Evolutionary conservation across 2,888 invertebrate genomes (phyloP).

Genomic region (Parnassius smintheus): DNA sequence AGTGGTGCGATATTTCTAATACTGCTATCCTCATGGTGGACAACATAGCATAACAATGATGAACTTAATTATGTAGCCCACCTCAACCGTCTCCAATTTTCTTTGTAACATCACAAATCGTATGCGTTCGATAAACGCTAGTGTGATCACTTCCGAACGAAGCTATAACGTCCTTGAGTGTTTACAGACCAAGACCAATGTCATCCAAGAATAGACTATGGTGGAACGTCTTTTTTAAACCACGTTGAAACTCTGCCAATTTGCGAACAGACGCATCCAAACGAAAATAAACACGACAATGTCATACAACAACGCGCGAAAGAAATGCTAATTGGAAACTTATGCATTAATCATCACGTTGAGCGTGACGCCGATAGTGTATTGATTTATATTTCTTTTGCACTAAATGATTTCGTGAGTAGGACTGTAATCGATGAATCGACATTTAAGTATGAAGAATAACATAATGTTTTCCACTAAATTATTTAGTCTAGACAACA

Average conservation of each 20-base stretch:
- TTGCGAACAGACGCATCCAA: constrained; percentile 46
- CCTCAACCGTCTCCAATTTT: neutral
- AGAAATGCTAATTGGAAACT: constrained; percentile 27
- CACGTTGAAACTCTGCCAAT: constrained; percentile 65
- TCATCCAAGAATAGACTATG: constrained; percentile 65
- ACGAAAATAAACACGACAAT: constrained; percentile 59
- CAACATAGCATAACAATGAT: too few species aligned
- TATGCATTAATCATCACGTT: constrained; percentile 25
- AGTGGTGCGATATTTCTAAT: too few species aligned
- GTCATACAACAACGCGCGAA: constrained; percentile 34
- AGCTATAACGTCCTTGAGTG: constrained; percentile 44
- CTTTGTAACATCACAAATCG: neutral
- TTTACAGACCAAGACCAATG: constrained; percentile 65
- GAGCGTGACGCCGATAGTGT: constrained; percentile 4
- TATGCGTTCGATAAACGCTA: neutral
- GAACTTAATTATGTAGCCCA: too few species aligned
- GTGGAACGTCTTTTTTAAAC: constrained; percentile 50
- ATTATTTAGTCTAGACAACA: too few species aligned
- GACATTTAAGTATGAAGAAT: too few species aligned
- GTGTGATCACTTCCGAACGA: neutral
- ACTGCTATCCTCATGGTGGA: too few species aligned
- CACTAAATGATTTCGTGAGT: neutral
- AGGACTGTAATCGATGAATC: neutral
- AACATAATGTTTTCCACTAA: too few species aligned
- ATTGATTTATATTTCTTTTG: constrained; percentile 8